Conservation (phyloP, 2,888 invertebrate species). For the Agonopterix arenella region DNA sequence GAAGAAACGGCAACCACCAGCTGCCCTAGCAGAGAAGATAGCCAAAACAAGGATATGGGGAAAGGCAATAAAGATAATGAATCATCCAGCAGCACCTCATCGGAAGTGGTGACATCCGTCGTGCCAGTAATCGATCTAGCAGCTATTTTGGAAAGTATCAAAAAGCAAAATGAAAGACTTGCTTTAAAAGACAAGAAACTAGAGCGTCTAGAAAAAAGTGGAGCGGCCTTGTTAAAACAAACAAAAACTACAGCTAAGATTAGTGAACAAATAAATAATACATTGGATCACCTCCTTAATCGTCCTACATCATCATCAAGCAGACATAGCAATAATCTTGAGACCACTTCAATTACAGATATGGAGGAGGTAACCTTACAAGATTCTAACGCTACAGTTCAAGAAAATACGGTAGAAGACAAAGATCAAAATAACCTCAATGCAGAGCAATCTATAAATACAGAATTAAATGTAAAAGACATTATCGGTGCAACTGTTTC, state of each 20-base stretch:
- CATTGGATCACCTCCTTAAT: slow-evolving; percentile 19
- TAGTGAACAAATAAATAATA: slow-evolving; percentile 14
- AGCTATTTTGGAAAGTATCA: slow-evolving; percentile 36
- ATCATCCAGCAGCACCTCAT: background rate
- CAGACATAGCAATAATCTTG: no score
- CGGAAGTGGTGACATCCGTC: background rate
- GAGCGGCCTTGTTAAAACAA: slow-evolving; percentile 13
- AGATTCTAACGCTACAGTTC: no score
- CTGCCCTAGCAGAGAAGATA: slow-evolving; percentile 5
- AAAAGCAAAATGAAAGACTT: slow-evolving; percentile 27
- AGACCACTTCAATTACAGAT: no score
- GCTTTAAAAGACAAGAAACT: slow-evolving; percentile 16
- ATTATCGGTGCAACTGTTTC: no score
- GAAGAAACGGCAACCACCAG: slow-evolving; percentile 26
- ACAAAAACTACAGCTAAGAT: slow-evolving; percentile 13
- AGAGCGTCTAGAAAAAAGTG: slow-evolving; percentile 14
- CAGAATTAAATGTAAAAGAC: no score
- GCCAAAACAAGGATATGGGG: slow-evolving; percentile 1
- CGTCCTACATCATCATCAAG: slow-evolving; percentile 18
- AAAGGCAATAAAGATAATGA: slow-evolving; percentile 1
- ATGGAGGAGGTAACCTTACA: no score
- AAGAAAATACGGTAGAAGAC: no score
- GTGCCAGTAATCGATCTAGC: slow-evolving; percentile 24
- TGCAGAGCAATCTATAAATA: no score
- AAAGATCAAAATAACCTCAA: no score